Conservation (phyloP, 1,140 invertebrate genomes). For the Brevipalpus yothersi region DNA sequence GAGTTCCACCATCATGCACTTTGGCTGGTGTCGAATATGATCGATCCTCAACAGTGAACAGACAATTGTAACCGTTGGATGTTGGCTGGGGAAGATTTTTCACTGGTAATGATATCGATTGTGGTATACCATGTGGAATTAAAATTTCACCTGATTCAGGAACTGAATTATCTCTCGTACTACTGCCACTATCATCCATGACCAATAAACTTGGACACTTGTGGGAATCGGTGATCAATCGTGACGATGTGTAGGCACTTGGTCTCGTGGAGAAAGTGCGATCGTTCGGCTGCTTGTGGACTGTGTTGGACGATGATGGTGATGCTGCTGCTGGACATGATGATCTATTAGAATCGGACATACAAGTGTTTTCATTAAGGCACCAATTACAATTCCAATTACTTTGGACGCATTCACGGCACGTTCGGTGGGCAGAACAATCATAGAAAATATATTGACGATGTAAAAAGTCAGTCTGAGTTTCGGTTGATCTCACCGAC, state of each 20-base stretch:
- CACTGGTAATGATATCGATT: conserved; percentile 61
- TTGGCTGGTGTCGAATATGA: neutral
- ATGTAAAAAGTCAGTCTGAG: conserved; percentile 83
- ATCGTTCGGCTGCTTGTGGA: neutral
- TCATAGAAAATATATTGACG: conserved; percentile 76
- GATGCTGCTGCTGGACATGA: neutral
- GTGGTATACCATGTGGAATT: conserved; percentile 60
- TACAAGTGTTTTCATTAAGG: conserved; percentile 79
- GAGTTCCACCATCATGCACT: neutral
- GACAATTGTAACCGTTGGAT: neutral
- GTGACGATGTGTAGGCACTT: neutral
- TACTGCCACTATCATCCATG: neutral
- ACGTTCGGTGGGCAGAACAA: conserved; percentile 57
- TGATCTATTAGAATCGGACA: conserved; percentile 37
- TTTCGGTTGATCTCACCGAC: conserved; percentile 74
- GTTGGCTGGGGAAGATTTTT: conserved; percentile 49
- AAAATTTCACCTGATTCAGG: conserved; percentile 31
- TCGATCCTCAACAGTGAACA: neutral
- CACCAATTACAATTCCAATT: conserved; percentile 89
- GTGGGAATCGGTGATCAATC: neutral
- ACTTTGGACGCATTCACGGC: conserved; percentile 56
- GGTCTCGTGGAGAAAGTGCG: neutral
- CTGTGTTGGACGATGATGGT: neutral
- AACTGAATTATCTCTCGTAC: conserved; percentile 13
- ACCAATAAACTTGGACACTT: neutral